These are phyloP conservation scores for Struthidea cinerea DNA, from an alignment of 2,113 vertebrate genomes.

Conservation along the genomic window DNA sequence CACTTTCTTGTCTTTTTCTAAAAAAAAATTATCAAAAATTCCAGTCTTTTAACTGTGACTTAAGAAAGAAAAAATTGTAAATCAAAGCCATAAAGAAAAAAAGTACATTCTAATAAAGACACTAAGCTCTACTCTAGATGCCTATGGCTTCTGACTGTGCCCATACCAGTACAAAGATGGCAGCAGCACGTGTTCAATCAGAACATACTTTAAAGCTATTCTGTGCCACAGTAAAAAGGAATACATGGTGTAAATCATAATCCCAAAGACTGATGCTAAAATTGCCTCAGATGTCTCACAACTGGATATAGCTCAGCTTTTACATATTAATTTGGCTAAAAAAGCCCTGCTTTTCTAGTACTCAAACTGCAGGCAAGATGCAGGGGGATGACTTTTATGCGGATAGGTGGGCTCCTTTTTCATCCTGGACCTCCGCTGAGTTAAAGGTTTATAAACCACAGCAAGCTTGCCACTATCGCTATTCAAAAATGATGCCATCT, in stretches of 20 bases:
- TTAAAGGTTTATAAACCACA: slow-evolving; percentile 20
- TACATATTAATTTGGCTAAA: slow-evolving; percentile 1
- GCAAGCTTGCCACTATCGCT: background rate
- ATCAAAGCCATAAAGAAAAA: background rate
- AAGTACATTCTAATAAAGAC: background rate
- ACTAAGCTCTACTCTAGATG: background rate
- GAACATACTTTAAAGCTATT: background rate
- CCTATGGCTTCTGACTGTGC: background rate
- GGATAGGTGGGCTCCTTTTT: slow-evolving; percentile 2
- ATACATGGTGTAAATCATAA: background rate
- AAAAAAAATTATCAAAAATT: background rate
- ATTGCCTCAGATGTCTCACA: slow-evolving; percentile 11
- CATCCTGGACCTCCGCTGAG: background rate
- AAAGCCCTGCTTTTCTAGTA: background rate
- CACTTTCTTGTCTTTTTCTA: background rate
- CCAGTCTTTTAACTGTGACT: background rate
- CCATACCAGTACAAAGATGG: background rate
- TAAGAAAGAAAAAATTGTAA: background rate
- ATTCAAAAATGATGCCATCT: background rate
- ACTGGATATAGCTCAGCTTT: background rate
- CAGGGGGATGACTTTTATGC: background rate
- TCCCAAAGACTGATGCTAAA: background rate
- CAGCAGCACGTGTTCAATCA: background rate
- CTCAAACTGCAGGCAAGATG: background rate
- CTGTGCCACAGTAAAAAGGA: background rate